phyloP scores from a whole-genome alignment of 2,113 vertebrate species.

The Dicentrarchus labrax region DNA sequence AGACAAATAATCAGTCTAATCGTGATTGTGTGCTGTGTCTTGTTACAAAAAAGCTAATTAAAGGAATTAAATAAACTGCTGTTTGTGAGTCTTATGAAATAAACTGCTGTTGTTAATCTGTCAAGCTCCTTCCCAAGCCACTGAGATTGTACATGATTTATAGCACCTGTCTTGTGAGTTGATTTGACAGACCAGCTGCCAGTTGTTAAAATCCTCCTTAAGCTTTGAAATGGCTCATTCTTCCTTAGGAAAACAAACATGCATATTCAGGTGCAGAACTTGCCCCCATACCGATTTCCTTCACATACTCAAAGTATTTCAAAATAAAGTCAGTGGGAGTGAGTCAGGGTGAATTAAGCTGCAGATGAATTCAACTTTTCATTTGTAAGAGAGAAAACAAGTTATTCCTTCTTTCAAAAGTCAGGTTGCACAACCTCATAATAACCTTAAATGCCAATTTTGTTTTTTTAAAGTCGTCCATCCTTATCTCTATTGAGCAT shows the following conservation, averaged over 20 bases:
- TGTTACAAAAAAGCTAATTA: constrained; percentile 3
- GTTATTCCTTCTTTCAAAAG: neutral
- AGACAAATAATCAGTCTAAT: neutral
- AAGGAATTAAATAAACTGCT: constrained; percentile 21
- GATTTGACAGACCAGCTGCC: constrained; percentile 63
- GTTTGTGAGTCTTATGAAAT: constrained; percentile 43
- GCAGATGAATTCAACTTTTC: neutral
- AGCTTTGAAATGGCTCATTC: constrained; percentile 47
- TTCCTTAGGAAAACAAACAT: constrained; percentile 38
- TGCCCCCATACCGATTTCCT: neutral
- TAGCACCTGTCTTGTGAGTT: constrained; percentile 49
- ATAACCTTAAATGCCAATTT: neutral
- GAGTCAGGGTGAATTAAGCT: too few species aligned
- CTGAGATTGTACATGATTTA: constrained; percentile 52
- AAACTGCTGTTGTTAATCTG: constrained; percentile 54
- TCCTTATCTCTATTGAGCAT: neutral
- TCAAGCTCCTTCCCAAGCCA: constrained; percentile 38
- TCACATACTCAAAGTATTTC: constrained; percentile 20
- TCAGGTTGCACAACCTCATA: neutral
- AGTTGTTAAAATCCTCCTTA: constrained; percentile 60
- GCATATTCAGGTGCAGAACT: constrained; percentile 16
- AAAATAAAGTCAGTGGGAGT: neutral
- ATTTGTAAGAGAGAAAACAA: neutral
- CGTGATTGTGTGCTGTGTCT: neutral
- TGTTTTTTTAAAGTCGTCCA: neutral